Evolutionary conservation across 2,888 invertebrate genomes (phyloP).

Genomic region (Gnatocerus cornutus): DNA sequence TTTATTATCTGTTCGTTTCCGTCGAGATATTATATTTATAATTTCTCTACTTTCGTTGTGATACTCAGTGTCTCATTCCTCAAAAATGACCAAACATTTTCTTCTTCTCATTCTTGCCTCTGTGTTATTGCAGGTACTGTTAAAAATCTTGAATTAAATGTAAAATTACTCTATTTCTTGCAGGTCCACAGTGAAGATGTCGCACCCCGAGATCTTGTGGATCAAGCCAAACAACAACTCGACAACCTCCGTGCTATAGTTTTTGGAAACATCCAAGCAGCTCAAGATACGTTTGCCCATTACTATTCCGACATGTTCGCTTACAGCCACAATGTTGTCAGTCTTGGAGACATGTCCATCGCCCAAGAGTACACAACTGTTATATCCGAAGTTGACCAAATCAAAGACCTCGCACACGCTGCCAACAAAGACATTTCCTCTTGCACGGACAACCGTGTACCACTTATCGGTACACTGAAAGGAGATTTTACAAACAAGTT

Average conservation of each 20-base stretch:
- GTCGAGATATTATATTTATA: too few species aligned
- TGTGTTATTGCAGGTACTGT: too few species aligned
- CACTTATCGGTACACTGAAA: not conserved
- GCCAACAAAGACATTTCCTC: slow-evolving; percentile 16
- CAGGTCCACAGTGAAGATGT: not conserved
- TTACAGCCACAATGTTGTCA: slow-evolving; percentile 10
- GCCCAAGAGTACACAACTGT: slow-evolving; percentile 2
- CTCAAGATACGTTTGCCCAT: slow-evolving; percentile 8
- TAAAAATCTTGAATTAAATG: too few species aligned
- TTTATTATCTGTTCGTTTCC: too few species aligned
- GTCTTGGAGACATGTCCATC: slow-evolving; percentile 1
- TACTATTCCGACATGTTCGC: slow-evolving; percentile 7
- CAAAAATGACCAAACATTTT: too few species aligned
- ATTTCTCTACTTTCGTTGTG: too few species aligned
- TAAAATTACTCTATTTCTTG: not conserved
- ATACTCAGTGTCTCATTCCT: too few species aligned
- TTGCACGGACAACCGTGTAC: not conserved
- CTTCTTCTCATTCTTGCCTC: too few species aligned
- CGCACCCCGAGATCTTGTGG: not conserved
- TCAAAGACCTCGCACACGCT: not conserved
- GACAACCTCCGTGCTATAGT: slow-evolving; percentile 15
- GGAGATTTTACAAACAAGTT: not conserved
- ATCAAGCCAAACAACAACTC: slow-evolving; percentile 13
- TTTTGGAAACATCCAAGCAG: slow-evolving; percentile 9
- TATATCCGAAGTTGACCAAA: not conserved